Evolutionary conservation across 1,140 invertebrate genomes (phyloP).

Genomic region (Agrypnia vestita): DNA sequence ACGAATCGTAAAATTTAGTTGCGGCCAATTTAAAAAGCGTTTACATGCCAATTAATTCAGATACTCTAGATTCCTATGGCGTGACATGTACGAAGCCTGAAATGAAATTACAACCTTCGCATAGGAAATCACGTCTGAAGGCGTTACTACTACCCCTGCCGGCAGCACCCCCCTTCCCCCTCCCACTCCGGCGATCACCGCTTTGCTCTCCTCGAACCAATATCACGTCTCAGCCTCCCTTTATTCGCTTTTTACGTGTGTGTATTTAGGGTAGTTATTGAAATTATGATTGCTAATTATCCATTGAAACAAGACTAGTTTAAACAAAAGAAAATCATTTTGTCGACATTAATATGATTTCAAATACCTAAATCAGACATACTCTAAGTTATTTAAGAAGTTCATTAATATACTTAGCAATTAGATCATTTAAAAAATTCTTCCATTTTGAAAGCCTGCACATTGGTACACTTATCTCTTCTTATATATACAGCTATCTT

Average conservation of each 20-base stretch:
- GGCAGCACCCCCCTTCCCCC: background rate
- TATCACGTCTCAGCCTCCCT: slow-evolving; percentile 12
- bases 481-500: no score
- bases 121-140: slow-evolving; percentile 57
- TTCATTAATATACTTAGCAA: background rate
- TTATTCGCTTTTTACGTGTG: background rate
- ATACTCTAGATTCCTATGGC: slow-evolving; percentile 3
- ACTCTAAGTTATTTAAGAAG: no score
- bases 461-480: no score
- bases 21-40: slow-evolving; percentile 17
- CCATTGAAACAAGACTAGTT: no score
- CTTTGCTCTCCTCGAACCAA: background rate
- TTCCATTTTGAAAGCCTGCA: background rate
- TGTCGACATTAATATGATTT: no score
- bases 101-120: slow-evolving; percentile 54
- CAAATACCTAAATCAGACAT: no score
- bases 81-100: background rate
- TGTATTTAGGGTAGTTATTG: background rate
- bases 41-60: slow-evolving; percentile 35
- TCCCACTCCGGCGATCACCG: background rate
- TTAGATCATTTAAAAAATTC: background rate
- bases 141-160: slow-evolving; percentile 52
- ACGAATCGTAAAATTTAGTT: background rate
- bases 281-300: no score
- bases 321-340: no score